A percentile compares a stretch with the other conserved stretches of the same genome.
Evolutionary conservation across 2,888 invertebrate species (phyloP).

Genomic region (Lagria hirta): DNA sequence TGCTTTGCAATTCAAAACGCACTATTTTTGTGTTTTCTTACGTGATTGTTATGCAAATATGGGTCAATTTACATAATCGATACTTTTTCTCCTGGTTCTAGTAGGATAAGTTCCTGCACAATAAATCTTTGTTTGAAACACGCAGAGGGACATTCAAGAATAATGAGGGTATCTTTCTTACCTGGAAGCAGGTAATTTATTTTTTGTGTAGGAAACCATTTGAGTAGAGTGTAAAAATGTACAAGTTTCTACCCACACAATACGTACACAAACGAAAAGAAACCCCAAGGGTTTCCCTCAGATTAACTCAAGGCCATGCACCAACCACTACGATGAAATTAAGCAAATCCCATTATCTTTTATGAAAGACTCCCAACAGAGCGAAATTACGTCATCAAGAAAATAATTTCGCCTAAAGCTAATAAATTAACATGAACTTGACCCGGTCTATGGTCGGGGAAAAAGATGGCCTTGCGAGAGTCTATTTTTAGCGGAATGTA

Average conservation of each 20-base stretch:
- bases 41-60: no score
- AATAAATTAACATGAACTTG: constrained; percentile 26
- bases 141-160: constrained; percentile 15
- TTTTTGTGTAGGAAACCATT: constrained; percentile 19
- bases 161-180: constrained; percentile 16
- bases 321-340: constrained; percentile 5
- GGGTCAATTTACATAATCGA: no score
- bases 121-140: constrained; percentile 14
- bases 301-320: constrained; percentile 13
- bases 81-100: no score
- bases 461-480: constrained; percentile 19
- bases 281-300: constrained; percentile 21
- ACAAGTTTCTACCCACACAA: constrained; percentile 18
- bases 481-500: constrained; percentile 19
- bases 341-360: constrained; percentile 7
- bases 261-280: constrained; percentile 5
- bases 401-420: constrained; percentile 13
- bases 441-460: constrained; percentile 12
- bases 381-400: constrained; percentile 4
- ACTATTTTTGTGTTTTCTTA: no score
- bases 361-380: not conserved
- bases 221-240: constrained; percentile 20
- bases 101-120: no score
- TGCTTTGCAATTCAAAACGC: no score
- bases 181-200: constrained; percentile 21